phyloP scores from a whole-genome alignment of 2,797 vertebrate species.

The Tenualosa thibaudeaui region DNA sequence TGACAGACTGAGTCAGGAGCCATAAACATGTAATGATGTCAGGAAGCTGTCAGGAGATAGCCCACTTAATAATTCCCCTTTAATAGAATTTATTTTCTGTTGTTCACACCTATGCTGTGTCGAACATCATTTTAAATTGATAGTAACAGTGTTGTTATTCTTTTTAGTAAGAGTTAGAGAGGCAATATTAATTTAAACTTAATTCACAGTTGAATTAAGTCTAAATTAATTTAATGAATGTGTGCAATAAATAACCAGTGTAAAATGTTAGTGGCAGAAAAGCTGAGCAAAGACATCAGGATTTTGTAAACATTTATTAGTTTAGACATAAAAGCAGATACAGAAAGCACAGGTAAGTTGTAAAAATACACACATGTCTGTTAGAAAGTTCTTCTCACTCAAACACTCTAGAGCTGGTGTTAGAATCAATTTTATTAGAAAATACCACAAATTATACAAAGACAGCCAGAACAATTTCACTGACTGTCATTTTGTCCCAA shows the following conservation, averaged over 20 bases:
- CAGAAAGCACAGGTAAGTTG: background rate
- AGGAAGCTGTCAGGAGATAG: background rate
- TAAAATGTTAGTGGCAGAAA: background rate
- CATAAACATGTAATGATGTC: background rate
- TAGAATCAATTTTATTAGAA: background rate
- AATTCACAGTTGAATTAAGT: background rate
- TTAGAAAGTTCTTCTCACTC: background rate
- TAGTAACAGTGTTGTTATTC: background rate
- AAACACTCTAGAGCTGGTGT: background rate
- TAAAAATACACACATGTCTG: too few species aligned
- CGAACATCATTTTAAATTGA: background rate
- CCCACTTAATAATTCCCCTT: background rate
- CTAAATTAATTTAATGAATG: background rate
- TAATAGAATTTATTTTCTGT: background rate
- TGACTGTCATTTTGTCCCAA: background rate
- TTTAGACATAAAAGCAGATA: background rate
- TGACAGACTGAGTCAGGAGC: background rate
- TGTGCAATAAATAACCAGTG: background rate
- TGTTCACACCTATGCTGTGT: background rate
- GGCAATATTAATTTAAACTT: background rate
- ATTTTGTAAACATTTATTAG: background rate
- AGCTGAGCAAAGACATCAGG: background rate
- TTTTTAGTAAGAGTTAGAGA: background rate
- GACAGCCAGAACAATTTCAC: background rate
- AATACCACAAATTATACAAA: background rate